Evolutionary conservation across 1,140 invertebrate genomes (phyloP), one percentile per base, ranked within the genome.

Genomic region (Melipona quadrifasciata): DNA sequence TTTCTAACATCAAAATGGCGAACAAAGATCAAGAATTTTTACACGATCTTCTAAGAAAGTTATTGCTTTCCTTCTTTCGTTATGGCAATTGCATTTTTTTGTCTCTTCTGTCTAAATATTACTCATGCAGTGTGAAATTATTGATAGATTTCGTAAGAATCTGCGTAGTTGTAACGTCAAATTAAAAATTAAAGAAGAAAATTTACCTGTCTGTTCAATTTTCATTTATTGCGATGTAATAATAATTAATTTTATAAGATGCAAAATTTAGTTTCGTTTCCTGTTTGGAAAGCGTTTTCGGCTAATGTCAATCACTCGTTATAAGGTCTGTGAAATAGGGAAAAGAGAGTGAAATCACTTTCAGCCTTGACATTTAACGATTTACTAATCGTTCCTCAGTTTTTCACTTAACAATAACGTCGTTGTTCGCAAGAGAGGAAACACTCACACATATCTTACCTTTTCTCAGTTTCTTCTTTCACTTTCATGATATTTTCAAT

Each of bases 341-440:
- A 51, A 53, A 76, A 76, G 67, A 68, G 19, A 34, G 8, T 74
- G 51, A 31, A 76, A 58, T 70, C 19, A 1, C 53, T 21, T 83
- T 53, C 57, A 77, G 70, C 74, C 73, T 83, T 83, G 81, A 34
- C 73, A 83, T 83, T 83, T 83, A 55, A 39, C 19, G 47, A 39
- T 11, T 27, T 27, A 0, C 64, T 53, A n/a, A 57, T 57, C 31
- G n/a, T 68, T 67, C 11, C 19, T 55, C 58, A 67, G 31, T 68
- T 76, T 58, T 31, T 34, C 76, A 24, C 58, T 6, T 8, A 57
- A 31, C 34, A 67, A 16, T 17, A 39, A 21, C 57, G 70, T 10
- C 8, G 4, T n/a, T 64, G 51, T 21, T 70, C 39, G 24, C 27
- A 31, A 12, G 31, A n/a, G 19, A 51, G 19, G 31, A 68, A 47